Base-by-base conservation (phyloP, 1,140 invertebrate species). In the Pseudobourletiella spinata region DNA sequence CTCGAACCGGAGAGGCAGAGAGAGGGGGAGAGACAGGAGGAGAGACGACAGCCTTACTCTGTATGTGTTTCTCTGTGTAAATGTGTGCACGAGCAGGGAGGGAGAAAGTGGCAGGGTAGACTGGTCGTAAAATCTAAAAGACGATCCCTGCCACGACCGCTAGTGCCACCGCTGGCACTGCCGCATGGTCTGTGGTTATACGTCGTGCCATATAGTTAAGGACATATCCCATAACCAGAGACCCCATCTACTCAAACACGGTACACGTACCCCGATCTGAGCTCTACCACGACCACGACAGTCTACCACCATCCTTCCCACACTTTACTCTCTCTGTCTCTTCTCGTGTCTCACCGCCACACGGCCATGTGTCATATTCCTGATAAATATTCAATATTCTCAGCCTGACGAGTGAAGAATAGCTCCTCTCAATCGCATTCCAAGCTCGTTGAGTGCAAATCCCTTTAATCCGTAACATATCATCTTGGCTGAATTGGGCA, bases 331-430 rank as follows among this genome's bases (percentile, higher is more conserved):
- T 24, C 24, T 18, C 39, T 25, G 29, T 57, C 6, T 42, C 6
- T 30, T 42, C 24, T 4, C 3, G n/a, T 44, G 32, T 54, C 51
- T 48, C 18, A 48, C 22, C 46, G 18, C 46, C 8, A 24, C 22
- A 48, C 35, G n/a, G 1, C 30, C 11, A 35, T 56, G 46, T 64
- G 63, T 59, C 63, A 64, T 59, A 64, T 59, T 59, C 57, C 54
- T 65, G 64, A 65, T 65, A 65, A 65, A 65, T 65, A 65, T 65
- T 65, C 64, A 65, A 65, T 65, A 65, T 65, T 65, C 64, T 56
- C 39, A 25, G 35, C 11, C 32, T 56, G 58, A 50, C 58, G 50
- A 50, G 58, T 30, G 28, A 35, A 60, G 58, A 48, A 60, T 29
- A 51, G 29, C 50, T 54, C 57, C 32, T 39, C 44, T 64, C 57